Evolutionary conservation across 2,888 invertebrate genomes (phyloP).

Genomic region (Barypeithes pellucidus): DNA sequence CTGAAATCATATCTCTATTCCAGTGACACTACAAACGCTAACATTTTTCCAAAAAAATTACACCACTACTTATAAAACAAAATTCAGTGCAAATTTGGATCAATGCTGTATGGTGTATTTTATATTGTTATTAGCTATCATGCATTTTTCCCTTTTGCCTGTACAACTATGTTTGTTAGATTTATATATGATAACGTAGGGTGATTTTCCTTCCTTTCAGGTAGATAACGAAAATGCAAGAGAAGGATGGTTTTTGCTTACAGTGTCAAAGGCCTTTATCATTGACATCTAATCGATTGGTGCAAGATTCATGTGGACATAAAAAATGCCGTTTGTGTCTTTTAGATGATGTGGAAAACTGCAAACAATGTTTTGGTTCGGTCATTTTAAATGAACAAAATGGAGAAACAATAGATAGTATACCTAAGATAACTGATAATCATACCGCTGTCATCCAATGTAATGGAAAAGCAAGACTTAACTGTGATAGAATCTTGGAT

Average conservation of each 20-base stretch:
- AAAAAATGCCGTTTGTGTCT: conserved; percentile 83
- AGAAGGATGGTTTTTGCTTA: conserved; percentile 62
- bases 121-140: no score
- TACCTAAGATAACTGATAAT: conserved; percentile 44
- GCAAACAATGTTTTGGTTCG: conserved; percentile 72
- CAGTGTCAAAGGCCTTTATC: conserved; percentile 76
- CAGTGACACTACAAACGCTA: no score
- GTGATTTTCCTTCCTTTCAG: background rate
- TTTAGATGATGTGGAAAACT: conserved; percentile 78
- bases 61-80: no score
- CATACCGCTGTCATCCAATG: conserved; percentile 65
- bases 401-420: conserved; percentile 17
- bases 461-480: conserved; percentile 58
- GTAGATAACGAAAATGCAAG: background rate
- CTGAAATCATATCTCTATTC: no score
- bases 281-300: conserved; percentile 76
- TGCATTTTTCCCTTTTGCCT: no score
- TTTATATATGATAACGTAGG: no score
- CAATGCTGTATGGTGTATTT: no score
- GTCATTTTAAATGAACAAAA: conserved; percentile 9
- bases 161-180: no score
- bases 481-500: conserved; percentile 27
- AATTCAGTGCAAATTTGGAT: no score
- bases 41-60: no score
- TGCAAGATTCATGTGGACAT: conserved; percentile 84